Evolutionary conservation across 2,797 vertebrate genomes (phyloP).

Genomic region (Adrianichthys oophorus): DNA sequence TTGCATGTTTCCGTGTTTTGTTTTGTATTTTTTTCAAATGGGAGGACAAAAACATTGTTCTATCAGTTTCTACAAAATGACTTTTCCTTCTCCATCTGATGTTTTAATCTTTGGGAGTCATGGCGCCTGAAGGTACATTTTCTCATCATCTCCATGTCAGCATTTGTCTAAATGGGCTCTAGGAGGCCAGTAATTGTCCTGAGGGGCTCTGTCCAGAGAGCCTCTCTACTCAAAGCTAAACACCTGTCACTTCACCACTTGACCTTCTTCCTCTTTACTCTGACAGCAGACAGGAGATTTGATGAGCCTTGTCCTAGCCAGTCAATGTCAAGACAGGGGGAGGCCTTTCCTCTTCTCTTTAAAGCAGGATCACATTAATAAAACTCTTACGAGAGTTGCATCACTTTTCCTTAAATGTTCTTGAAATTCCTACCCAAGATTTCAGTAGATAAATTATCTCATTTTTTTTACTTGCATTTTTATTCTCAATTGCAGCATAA

Average conservation of each 20-base stretch:
- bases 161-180: conserved; percentile 28
- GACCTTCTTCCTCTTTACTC: conserved; percentile 26
- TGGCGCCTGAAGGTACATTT: conserved; percentile 35
- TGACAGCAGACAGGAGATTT: conserved; percentile 5
- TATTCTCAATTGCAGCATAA: conserved; percentile 7
- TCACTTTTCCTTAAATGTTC: background rate
- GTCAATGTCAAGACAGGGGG: conserved; percentile 41
- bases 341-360: conserved; percentile 4
- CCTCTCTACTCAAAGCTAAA: conserved; percentile 54
- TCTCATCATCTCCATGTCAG: conserved; percentile 48
- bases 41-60: background rate
- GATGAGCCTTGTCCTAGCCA: conserved; percentile 36
- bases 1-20: too few species aligned
- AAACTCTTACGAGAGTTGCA: background rate
- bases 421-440: background rate
- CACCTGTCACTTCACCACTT: conserved; percentile 61
- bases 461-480: conserved; percentile 13
- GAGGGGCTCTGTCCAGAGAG: conserved; percentile 38
- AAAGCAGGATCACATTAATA: background rate
- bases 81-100: conserved; percentile 12
- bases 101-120: conserved; percentile 13
- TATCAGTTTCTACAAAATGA: conserved; percentile 8
- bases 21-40: too few species aligned
- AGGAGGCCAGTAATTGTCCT: conserved; percentile 33
- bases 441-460: background rate